A percentile compares a stretch with the other conserved stretches of the same genome.
Conservation (phyloP, 2,113 vertebrate genomes). For the Noctilio leporinus region DNA sequence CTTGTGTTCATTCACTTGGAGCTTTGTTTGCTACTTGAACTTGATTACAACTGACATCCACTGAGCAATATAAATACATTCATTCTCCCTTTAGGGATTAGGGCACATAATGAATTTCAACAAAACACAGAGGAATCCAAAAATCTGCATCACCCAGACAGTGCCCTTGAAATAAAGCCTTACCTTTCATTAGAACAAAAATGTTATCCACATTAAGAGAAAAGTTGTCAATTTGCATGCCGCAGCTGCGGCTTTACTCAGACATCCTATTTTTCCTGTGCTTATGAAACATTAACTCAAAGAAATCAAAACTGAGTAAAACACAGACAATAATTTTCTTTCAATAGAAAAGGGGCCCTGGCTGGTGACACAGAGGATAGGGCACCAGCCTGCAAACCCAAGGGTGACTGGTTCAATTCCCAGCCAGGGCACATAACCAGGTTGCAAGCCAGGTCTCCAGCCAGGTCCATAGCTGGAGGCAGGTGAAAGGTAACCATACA, state of each 20-base stretch:
- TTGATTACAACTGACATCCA: conserved; percentile 47
- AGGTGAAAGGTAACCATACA: no score
- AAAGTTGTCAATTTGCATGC: not conserved
- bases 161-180: conserved; percentile 44
- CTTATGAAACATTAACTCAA: conserved; percentile 19
- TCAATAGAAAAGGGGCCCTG: no score
- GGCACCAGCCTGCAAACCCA: no score
- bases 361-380: no score
- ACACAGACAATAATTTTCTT: not conserved
- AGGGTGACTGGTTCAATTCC: no score
- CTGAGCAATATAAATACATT: conserved; percentile 17
- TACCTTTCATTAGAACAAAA: conserved; percentile 26
- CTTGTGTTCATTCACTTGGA: not conserved
- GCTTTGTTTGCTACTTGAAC: conserved; percentile 40
- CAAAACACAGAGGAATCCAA: conserved; percentile 35
- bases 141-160: not conserved
- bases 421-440: no score
- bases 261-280: not conserved
- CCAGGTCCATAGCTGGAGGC: no score
- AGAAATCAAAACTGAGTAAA: conserved; percentile 18
- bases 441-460: no score
- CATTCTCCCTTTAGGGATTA: conserved; percentile 15
- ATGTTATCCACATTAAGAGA: not conserved
- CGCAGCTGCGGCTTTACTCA: not conserved
- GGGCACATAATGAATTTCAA: conserved; percentile 25